Conservation (phyloP, 1,140 invertebrate genomes). For the Aphidius ervi region DNA sequence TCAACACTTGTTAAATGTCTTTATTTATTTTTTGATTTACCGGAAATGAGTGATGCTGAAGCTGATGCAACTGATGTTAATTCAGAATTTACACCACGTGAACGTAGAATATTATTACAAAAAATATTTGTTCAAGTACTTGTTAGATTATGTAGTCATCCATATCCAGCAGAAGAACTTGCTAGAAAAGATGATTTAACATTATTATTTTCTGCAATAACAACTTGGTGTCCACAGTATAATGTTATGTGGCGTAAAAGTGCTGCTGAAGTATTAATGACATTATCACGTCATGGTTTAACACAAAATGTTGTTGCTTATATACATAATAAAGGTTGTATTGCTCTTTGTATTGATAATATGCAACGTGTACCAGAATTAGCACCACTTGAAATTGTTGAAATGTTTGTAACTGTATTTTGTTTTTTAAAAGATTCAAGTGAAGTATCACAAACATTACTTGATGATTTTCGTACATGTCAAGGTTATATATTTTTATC, state of each 20-base stretch:
- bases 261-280: conserved; percentile 93
- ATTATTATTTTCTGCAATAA: conserved; percentile 93
- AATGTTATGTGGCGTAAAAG: conserved; percentile 96
- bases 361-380: conserved; percentile 90
- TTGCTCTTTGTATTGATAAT: conserved; percentile 92
- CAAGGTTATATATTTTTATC: conserved; percentile 94
- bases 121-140: conserved; percentile 98
- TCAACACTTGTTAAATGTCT: conserved; percentile 98
- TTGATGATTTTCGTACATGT: conserved; percentile 93
- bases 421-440: conserved; percentile 99
- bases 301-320: conserved; percentile 90
- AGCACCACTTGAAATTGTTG: conserved; percentile 91
- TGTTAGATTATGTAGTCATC: conserved; percentile 86
- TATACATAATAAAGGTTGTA: conserved; percentile 95
- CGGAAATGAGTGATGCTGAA: conserved; percentile 79
- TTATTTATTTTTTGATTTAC: conserved; percentile 97
- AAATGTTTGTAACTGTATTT: conserved; percentile 98
- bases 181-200: conserved; percentile 94
- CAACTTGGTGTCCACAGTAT: conserved; percentile 86
- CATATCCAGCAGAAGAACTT: conserved; percentile 91
- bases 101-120: conserved; percentile 87
- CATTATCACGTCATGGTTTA: conserved; percentile 88
- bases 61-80: conserved; percentile 66
- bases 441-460: conserved; percentile 86
- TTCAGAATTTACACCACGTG: conserved; percentile 86